phyloP scores from a whole-genome alignment of 2,797 vertebrate genomes.

The Melanotaenia maccullochi region DNA sequence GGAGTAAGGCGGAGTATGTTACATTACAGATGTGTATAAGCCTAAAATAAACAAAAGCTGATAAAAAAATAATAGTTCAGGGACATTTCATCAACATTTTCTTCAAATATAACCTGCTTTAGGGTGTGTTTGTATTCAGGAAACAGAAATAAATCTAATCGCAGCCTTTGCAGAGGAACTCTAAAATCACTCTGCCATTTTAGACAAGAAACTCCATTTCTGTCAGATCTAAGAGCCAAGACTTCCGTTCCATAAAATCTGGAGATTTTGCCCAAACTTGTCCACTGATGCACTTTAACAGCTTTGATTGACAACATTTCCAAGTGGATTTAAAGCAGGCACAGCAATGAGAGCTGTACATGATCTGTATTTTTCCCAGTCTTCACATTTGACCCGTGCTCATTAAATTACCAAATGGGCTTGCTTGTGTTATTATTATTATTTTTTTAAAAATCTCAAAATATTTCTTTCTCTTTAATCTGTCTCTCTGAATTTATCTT shows the following conservation, averaged over 20 bases:
- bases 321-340: slow-evolving; percentile 40
- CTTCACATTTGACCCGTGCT: slow-evolving; percentile 16
- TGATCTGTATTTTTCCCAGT: slow-evolving; percentile 40
- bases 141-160: slow-evolving; percentile 54
- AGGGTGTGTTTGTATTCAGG: slow-evolving; percentile 28
- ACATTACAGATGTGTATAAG: slow-evolving; percentile 1
- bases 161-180: slow-evolving; percentile 63
- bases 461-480: slow-evolving; percentile 13
- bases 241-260: slow-evolving; percentile 50
- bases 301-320: slow-evolving; percentile 60
- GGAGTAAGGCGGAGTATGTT: slow-evolving; percentile 23
- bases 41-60: slow-evolving; percentile 17
- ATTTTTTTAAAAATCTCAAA: not conserved
- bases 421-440: slow-evolving; percentile 14
- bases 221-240: slow-evolving; percentile 66
- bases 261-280: slow-evolving; percentile 60
- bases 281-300: slow-evolving; percentile 60
- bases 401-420: slow-evolving; percentile 2
- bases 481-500: slow-evolving; percentile 24
- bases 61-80: slow-evolving; percentile 14
- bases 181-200: slow-evolving; percentile 70
- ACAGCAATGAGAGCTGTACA: slow-evolving; percentile 10
- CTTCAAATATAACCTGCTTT: slow-evolving; percentile 6
- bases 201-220: slow-evolving; percentile 75
- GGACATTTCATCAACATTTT: not conserved